Conservation (phyloP, 2,113 vertebrate genomes). For the Chiloscyllium plagiosum region DNA sequence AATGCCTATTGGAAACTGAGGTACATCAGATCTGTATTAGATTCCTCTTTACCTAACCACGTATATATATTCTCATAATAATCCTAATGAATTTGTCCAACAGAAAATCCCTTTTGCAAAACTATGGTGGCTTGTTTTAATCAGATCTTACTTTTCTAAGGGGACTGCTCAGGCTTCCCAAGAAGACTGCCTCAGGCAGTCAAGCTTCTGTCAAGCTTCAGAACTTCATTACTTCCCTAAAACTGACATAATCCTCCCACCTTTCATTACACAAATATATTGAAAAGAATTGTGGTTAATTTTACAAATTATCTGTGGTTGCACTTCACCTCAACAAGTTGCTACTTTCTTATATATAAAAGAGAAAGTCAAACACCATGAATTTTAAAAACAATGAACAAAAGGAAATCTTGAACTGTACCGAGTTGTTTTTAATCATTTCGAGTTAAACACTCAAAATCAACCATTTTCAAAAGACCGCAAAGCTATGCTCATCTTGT, state of each 20-base stretch:
- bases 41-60: too few species aligned
- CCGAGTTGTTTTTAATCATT: neutral
- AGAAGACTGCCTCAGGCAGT: neutral
- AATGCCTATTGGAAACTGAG: too few species aligned
- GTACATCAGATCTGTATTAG: too few species aligned
- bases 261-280: neutral
- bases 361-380: neutral
- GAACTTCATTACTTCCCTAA: neutral
- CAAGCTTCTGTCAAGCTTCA: neutral
- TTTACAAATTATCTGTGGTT: neutral
- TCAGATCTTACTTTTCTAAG: too few species aligned
- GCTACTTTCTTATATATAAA: neutral
- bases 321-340: neutral
- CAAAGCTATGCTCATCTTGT: neutral
- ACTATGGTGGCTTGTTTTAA: too few species aligned
- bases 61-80: too few species aligned
- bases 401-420: neutral
- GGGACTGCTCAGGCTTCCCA: too few species aligned
- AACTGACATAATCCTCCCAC: neutral
- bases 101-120: too few species aligned
- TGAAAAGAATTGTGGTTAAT: neutral
- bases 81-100: too few species aligned
- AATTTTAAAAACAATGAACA: neutral
- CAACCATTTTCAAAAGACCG: neutral
- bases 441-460: neutral